These are phyloP conservation scores for Callyntrura guangdongensis DNA, from an alignment of 2,888 invertebrate genomes.

Conservation along the genomic window DNA sequence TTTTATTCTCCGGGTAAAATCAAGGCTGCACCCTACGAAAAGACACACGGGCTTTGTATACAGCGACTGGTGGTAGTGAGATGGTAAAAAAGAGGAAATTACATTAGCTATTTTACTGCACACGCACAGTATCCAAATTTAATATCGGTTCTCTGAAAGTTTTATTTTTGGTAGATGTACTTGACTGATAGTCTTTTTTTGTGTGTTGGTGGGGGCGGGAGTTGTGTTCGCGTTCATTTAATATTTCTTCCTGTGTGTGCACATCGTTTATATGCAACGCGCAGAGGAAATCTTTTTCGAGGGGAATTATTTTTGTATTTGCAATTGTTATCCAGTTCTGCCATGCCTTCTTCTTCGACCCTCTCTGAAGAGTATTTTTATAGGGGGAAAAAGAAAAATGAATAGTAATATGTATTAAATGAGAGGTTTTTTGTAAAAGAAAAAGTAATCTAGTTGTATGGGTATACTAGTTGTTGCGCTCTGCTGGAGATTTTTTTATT, in stretches of 20 bases:
- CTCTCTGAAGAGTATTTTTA: neutral
- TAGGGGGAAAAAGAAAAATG: neutral
- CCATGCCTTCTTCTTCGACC: no score
- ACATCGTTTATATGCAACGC: no score
- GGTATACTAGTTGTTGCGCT: slow-evolving; percentile 43
- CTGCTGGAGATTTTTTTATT: slow-evolving; percentile 50
- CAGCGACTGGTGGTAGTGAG: no score
- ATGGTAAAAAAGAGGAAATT: slow-evolving; percentile 10
- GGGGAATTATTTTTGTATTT: slow-evolving; percentile 16
- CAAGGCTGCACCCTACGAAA: slow-evolving; percentile 27
- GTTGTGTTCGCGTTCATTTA: neutral
- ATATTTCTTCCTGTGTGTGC: neutral
- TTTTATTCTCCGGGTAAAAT: slow-evolving; percentile 32
- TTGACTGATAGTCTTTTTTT: neutral
- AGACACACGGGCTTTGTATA: neutral
- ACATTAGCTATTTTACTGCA: slow-evolving; percentile 33
- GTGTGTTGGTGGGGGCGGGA: no score
- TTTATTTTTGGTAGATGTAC: neutral
- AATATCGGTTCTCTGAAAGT: slow-evolving; percentile 1
- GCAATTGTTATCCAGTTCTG: slow-evolving; percentile 50
- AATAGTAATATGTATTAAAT: no score
- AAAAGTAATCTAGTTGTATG: slow-evolving; percentile 9
- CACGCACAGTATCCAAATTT: neutral
- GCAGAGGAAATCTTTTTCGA: neutral
- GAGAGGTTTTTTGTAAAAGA: neutral